These are phyloP conservation scores for Drosophila tripunctata DNA, from an alignment of 2,888 invertebrate species.

Conservation along the genomic window DNA sequence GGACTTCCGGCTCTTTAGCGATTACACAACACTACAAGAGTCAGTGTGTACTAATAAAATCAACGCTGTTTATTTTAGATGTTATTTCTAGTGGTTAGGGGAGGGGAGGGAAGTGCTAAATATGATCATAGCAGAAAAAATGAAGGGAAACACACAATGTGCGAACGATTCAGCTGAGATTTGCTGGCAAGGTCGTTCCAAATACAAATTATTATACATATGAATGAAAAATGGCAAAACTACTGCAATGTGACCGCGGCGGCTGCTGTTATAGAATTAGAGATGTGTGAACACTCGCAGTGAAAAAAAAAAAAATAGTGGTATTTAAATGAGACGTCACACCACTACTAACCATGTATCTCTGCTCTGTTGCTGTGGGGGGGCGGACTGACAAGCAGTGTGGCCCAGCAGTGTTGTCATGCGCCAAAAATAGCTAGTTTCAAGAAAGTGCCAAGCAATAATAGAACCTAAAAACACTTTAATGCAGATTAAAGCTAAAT, in stretches of 20 bases:
- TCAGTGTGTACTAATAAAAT: constrained; percentile 37
- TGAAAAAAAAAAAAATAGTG: constrained; percentile 10
- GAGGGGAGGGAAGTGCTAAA: constrained; percentile 3
- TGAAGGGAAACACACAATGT: constrained; percentile 37
- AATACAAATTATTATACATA: constrained; percentile 26
- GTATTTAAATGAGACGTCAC: constrained; percentile 44
- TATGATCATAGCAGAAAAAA: constrained; percentile 41
- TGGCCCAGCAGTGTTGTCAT: no score
- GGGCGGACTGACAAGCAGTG: no score
- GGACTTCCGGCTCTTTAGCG: constrained; percentile 59
- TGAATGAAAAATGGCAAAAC: constrained; percentile 24
- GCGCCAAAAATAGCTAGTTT: no score
- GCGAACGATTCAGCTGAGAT: constrained; percentile 35
- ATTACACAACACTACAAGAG: constrained; percentile 48
- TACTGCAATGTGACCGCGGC: constrained; percentile 8
- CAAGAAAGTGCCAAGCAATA: no score
- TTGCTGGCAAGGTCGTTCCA: constrained; percentile 60
- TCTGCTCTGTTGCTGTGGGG: no score
- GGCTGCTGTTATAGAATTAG: constrained; percentile 37
- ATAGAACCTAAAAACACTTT: no score
- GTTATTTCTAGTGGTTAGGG: not conserved
- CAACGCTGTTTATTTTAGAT: constrained; percentile 42
- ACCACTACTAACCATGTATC: constrained; percentile 2
- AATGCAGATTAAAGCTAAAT: no score
- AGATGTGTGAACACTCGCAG: constrained; percentile 14